Base-by-base conservation (phyloP, 2,888 invertebrate species). In the Rotaria socialis region DNA sequence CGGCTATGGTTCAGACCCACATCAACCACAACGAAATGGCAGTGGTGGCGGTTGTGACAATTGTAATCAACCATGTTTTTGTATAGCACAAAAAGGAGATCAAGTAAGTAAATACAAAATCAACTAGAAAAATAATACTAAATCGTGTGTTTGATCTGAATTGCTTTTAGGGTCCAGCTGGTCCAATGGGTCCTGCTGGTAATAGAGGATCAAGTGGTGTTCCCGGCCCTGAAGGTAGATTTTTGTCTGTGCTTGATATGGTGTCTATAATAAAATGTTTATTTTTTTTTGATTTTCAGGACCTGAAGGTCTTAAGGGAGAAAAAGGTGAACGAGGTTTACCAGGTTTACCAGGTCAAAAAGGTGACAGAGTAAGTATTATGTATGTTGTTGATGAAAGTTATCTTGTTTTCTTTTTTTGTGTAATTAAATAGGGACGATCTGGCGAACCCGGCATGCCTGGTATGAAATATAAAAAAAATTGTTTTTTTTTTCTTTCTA, bases 251-350 rank as follows among this genome's bases (percentile, higher is more conserved):
- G 0, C 5, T 19, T 5, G 0, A 35, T 35, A 35, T 35, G 35
- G 2, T 35, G 35, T 35, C 35, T 35, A 35, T 35, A 35, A 35
- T 35, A 35, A 35, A 35, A 35, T 35, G 35, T 35, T 35, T 35
- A 35, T 11, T 60, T 3, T 60, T 22, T 22, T 19, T 50, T 7
- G 0, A 2, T 19, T 74, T 41, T 0, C 41, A 74, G 74, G 74
- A 74, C 74, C 74, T 41, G 74, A 74, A 10, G 74, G 74, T 24
- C 19, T 74, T 19, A 74, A 74, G 16, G 86, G 86, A 35, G 86
- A 86, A 85, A 86, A 86, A 80, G 86, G 86, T 55, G 85, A 75
- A 50, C 85, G 86, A 16, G 86, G 86, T 86, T 85, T 85, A 60
- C 87, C 85, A n/a, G 87, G 87, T 43, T 58, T 80, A 67, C 50